These are phyloP conservation scores for Deilephila porcellus DNA, from an alignment of 2,888 invertebrate species.

Conservation along the genomic window DNA sequence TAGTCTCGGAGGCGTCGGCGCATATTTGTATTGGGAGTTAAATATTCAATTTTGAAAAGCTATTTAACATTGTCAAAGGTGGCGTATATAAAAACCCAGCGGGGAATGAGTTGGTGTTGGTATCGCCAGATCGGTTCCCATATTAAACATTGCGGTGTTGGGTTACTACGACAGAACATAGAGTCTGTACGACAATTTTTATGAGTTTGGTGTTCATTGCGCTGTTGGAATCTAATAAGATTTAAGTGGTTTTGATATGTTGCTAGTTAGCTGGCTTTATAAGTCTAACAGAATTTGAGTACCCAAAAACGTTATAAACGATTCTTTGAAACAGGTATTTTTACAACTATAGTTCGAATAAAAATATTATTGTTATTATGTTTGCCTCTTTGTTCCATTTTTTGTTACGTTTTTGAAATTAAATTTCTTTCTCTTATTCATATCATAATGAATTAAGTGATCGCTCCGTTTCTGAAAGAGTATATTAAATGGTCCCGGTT, in stretches of 20 bases:
- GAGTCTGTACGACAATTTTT: neutral
- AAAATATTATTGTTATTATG: too few relatives aligned
- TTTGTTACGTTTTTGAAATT: too few relatives aligned
- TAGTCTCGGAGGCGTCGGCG: neutral
- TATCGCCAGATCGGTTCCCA: conserved; percentile 19
- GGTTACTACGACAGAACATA: neutral
- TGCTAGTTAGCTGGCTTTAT: too few relatives aligned
- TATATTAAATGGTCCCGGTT: too few relatives aligned
- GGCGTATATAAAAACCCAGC: conserved; percentile 13
- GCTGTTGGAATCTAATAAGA: neutral
- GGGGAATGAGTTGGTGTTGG: conserved; percentile 1
- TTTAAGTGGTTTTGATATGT: neutral
- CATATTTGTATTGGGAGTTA: neutral
- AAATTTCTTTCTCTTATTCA: too few relatives aligned
- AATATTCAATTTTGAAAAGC: conserved; percentile 17
- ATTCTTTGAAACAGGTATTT: too few relatives aligned
- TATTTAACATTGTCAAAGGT: conserved; percentile 18
- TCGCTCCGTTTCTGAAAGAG: too few relatives aligned
- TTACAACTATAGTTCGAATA: too few relatives aligned
- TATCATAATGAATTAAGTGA: too few relatives aligned
- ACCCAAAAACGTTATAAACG: too few relatives aligned
- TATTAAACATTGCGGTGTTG: conserved; percentile 5
- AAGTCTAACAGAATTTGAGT: too few relatives aligned
- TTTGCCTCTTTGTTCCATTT: too few relatives aligned
- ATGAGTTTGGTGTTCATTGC: neutral